Base-by-base conservation (phyloP, 2,888 invertebrate genomes). In the Drosophila macrospina region DNA sequence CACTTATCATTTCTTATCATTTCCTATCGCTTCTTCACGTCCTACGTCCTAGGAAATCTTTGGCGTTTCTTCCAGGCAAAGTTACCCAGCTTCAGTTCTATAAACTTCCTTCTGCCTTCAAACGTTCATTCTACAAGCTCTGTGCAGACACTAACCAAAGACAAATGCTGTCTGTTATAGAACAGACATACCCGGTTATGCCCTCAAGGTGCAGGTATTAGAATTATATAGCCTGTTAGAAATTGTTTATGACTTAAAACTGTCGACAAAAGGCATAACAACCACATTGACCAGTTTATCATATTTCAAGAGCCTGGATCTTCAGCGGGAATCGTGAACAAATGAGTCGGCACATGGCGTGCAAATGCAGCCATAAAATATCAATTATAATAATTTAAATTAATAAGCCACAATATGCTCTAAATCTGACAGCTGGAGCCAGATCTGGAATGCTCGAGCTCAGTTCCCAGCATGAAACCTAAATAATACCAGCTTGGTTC, bases 341-440 rank as follows among this genome's bases (percentile, higher is more conserved):
- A 42, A 51, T 59, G 39, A 45, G 57, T 16, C 51, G 67, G 37
- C 61, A 56, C 68, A 64, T 71, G 68, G 63, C 52, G 37, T 50
- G 28, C 65, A 66, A 67, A 66, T 74, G 63, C 75, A 74, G 54
- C 61, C 65, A 81, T 84, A 64, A 82, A 84, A 78, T 81, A 80
- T 73, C 75, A 72, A 70, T 81, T 84, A 81, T 72, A 62, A 74
- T 74, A 69, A 82, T 81, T 81, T 78, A 80, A 81, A 84, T 84
- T 81, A 80, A 75, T 75, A 81, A 80, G 63, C 75, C 51, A 50
- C 56, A 63, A 65, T 48, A 66, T 72, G 78, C 50, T 69, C 75
- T 50, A 72, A 61, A 75, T 75, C 45, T 67, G 78, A 82, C 67
- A 80, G 82, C 67, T 47, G 16, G 34, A 42, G 52, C 62, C 60